Evolutionary conservation across 92 coral and sea anemone genomes (phyloP), one percentile per base, ranked within the genome.

Genomic region (Muricea muricata): DNA sequence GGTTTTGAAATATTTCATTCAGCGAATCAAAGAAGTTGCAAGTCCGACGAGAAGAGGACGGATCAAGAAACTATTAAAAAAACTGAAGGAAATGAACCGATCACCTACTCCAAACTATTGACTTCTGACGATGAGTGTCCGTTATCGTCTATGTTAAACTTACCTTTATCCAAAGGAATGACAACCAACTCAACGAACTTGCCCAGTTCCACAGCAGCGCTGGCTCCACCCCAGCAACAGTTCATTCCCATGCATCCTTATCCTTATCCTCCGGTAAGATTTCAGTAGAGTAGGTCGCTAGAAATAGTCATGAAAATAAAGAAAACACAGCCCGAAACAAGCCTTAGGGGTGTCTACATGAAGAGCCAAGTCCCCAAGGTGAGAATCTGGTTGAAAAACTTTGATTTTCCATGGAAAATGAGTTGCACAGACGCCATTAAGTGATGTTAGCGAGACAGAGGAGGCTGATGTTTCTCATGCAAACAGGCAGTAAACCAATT

Each of bases 221-320:
- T 63, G 13, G 0, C 15, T 31, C 35, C 15, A 35, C 35, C 70
- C 40, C 37, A 39, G 18, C 37, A 26, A 31, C 35, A 28, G 37
- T 63, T 63, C n/a, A 26, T 28, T 63, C 37, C 70, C 17, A 21
- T 26, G 3, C 70, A 63, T 24, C n/a, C n/a, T n/a, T 63, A 63
- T 32, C 70, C 70, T 15, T 63, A 28, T 63, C 39, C 18, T 10
- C 70, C 28, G 70, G 70, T 63, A 63, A 63, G 39, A 63, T 28
- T 28, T 32, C 65, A 57, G 14, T 29, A 20, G 14, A 0, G 28
- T 21, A 1, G 20, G 20, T 54, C 61, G 25, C 0, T 7, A 54
- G 7, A 14, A 3, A 20, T 54, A n/a, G n/a, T n/a, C n/a, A n/a
- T n/a, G n/a, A n/a, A n/a, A n/a, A n/a, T n/a, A n/a, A n/a, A n/a